Evolutionary conservation across 2,113 vertebrate genomes (phyloP), one percentile per base, ranked within the genome.

Genomic region (Bathybates hornii): DNA sequence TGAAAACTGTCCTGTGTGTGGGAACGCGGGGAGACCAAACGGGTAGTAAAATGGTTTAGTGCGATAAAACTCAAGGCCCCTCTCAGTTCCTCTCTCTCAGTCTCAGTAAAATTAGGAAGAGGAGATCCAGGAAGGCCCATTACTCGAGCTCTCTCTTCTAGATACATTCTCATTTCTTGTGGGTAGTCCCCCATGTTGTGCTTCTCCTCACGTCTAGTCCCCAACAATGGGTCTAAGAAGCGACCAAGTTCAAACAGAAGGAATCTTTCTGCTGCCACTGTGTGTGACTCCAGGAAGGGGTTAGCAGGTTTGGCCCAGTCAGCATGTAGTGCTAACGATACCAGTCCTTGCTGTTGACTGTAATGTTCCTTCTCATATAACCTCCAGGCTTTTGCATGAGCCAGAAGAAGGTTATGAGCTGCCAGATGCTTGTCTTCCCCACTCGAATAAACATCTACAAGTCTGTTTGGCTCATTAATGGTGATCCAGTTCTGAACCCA

Each of bases 241-340:
- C 97, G 97, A 43, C 97, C 98, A 19, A 99, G 95, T 92, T 99
- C 97, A 90, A 98, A 98, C 81, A 97, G 94, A 43, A 99, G 97
- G 89, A 99, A 98, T 71, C 97, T 96, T 54, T 97, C 94, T 1
- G 97, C 97, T 4, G 98, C 98, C 63, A 81, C 80, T 2, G 32
- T 52, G 48, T 99, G 97, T 2, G 97, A 96, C 16, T 96, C 92
- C 1, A 96, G 82, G 76, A 96, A 99, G 3, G 97, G 97, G 91
- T 98, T 98, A 91, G 98, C 98, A 2, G 98, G 97, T 83, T 98
- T 97, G 0, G 96, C 97, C 99, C 99, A 99, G 92, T 99, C 98
- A 0, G 98, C 96, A 8, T 99, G 98, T 86, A 99, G 94, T 1
- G 98, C 95, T 14, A 99, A 94, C 9, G 98, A 98, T 54, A 99